Percentiles rank a stretch among this genome's conserved stretches.
phyloP scores from a whole-genome alignment of 2,888 invertebrate genomes.

The Caenorhabditis sp. region DNA sequence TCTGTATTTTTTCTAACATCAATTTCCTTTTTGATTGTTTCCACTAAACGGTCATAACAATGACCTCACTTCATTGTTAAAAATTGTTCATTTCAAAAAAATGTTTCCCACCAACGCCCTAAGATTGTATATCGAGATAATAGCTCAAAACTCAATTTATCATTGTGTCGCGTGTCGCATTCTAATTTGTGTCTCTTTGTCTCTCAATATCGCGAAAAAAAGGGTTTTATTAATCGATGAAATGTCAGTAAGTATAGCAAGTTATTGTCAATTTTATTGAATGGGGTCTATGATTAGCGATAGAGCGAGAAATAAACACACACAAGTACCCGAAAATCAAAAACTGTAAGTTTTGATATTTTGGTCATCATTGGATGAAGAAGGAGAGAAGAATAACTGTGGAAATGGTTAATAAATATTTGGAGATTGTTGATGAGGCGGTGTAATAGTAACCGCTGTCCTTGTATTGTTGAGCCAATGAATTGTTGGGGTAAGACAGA shows the following conservation, averaged over 20 bases:
- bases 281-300: too few relatives aligned
- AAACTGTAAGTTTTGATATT: not conserved
- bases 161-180: not conserved
- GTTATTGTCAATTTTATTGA: too few relatives aligned
- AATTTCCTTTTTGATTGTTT: too few relatives aligned
- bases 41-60: too few relatives aligned
- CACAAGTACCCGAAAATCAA: too few relatives aligned
- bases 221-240: not conserved
- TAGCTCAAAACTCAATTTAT: not conserved
- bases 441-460: conserved; percentile 24
- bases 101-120: not conserved
- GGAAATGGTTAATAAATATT: not conserved
- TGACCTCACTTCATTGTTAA: too few relatives aligned
- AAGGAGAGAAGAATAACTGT: not conserved
- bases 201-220: not conserved
- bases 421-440: not conserved
- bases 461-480: conserved; percentile 29
- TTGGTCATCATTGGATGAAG: not conserved
- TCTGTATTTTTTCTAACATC: too few relatives aligned
- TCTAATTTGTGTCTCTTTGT: not conserved
- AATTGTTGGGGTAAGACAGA: conserved; percentile 25
- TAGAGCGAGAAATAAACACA: too few relatives aligned
- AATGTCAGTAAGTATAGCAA: not conserved
- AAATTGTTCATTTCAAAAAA: not conserved
- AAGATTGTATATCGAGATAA: not conserved